Evolutionary conservation across 2,797 vertebrate species (phyloP).

Genomic region (Sebastes vulpes): DNA sequence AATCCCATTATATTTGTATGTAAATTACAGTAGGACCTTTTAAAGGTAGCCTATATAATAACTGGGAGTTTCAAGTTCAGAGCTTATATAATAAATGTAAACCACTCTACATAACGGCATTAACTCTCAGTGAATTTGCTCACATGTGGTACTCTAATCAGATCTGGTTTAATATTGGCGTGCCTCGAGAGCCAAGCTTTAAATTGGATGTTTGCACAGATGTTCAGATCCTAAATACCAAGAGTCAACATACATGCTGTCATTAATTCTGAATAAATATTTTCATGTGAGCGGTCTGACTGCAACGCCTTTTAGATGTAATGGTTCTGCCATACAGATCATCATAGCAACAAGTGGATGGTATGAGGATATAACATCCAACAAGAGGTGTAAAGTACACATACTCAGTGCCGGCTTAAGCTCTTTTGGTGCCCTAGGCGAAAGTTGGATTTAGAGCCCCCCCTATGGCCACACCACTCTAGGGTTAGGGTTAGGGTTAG

Average conservation of each 20-base stretch:
- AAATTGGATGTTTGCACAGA: conserved; percentile 4
- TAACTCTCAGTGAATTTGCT: conserved; percentile 1
- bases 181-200: conserved; percentile 2
- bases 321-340: background rate
- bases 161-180: background rate
- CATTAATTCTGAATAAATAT: conserved; percentile 21
- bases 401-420: background rate
- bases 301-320: background rate
- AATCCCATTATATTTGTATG: conserved; percentile 8
- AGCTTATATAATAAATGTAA: conserved; percentile 1
- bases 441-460: too few relatives aligned
- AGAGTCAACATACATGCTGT: conserved; percentile 16
- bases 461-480: too few relatives aligned
- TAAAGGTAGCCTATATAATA: background rate
- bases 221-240: background rate
- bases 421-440: too few relatives aligned
- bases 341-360: conserved; percentile 42
- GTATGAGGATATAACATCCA: conserved; percentile 6
- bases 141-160: background rate
- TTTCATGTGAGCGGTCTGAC: background rate
- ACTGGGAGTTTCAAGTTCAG: background rate
- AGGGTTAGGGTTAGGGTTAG: too few relatives aligned
- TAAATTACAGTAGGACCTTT: background rate
- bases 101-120: background rate
- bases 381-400: background rate